A percentile compares a stretch with the other conserved stretches of the same genome.
Conservation (phyloP, 2,113 vertebrate genomes). For the Chloropsis cyanopogon region DNA sequence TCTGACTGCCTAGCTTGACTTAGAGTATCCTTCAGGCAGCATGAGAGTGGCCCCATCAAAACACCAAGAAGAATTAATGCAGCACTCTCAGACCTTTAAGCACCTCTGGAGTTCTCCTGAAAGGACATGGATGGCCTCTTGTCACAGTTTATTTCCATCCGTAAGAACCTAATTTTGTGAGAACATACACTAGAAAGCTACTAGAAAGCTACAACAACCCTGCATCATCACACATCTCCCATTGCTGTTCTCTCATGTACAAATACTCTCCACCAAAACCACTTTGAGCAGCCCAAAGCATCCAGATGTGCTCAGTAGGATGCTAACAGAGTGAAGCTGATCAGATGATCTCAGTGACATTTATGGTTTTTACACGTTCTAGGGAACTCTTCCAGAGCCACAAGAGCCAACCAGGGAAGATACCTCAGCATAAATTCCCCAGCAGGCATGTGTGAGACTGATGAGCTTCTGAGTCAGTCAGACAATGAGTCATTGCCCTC, state of each 20-base stretch:
- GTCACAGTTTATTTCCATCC: neutral
- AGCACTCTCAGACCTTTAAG: neutral
- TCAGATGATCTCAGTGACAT: neutral
- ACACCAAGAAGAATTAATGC: neutral
- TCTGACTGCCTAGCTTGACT: neutral
- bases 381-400: neutral
- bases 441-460: neutral
- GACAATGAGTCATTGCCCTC: neutral
- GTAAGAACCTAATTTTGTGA: neutral
- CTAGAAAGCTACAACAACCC: neutral
- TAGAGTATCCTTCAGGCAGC: neutral
- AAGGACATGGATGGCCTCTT: neutral
- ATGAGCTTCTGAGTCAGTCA: neutral
- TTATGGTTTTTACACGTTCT: neutral
- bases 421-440: neutral
- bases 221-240: neutral
- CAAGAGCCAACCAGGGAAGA: neutral
- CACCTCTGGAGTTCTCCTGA: neutral
- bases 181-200: neutral
- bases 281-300: neutral
- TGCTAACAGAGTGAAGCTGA: neutral
- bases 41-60: accelerated
- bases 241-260: neutral
- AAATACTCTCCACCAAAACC: neutral
- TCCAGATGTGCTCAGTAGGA: neutral